Evolutionary conservation across 2,797 vertebrate species (phyloP).

Genomic region (Garrulus glandarius): DNA sequence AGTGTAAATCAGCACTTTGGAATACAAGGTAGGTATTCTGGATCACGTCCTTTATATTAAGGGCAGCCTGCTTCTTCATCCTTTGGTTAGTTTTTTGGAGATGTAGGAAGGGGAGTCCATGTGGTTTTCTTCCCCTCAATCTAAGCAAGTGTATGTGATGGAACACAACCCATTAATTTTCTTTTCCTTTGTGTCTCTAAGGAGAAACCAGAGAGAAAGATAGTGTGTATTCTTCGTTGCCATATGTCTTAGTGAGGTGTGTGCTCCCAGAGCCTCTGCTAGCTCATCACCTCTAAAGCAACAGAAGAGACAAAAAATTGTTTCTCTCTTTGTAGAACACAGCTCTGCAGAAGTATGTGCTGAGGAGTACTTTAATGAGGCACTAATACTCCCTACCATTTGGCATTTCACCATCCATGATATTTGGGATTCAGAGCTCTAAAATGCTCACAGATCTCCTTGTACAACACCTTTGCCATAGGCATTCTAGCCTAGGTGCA

Average conservation of each 20-base stretch:
- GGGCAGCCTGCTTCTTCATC: not conserved
- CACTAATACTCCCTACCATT: not conserved
- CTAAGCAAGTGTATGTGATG: not conserved
- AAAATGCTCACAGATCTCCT: not conserved
- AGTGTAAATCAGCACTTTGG: not conserved
- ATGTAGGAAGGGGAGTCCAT: not conserved
- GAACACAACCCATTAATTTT: not conserved
- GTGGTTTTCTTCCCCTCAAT: not conserved
- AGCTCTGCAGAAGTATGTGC: not conserved
- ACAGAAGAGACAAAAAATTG: not conserved
- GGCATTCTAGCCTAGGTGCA: not conserved
- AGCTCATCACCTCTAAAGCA: not conserved
- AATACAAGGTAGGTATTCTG: not conserved
- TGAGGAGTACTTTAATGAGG: not conserved
- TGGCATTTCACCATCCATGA: not conserved
- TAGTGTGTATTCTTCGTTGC: not conserved
- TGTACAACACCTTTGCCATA: constrained; percentile 5
- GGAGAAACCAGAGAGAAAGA: not conserved
- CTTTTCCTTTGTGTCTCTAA: not conserved
- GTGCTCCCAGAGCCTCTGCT: not conserved
- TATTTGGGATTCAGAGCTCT: not conserved
- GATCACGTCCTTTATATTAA: not conserved
- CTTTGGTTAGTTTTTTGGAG: not conserved
- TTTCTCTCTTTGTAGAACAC: not conserved
- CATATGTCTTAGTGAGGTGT: not conserved